Evolutionary conservation across 2,888 invertebrate genomes (phyloP), one percentile per base, ranked within the genome.

Genomic region (Pharmacophagus antenor): DNA sequence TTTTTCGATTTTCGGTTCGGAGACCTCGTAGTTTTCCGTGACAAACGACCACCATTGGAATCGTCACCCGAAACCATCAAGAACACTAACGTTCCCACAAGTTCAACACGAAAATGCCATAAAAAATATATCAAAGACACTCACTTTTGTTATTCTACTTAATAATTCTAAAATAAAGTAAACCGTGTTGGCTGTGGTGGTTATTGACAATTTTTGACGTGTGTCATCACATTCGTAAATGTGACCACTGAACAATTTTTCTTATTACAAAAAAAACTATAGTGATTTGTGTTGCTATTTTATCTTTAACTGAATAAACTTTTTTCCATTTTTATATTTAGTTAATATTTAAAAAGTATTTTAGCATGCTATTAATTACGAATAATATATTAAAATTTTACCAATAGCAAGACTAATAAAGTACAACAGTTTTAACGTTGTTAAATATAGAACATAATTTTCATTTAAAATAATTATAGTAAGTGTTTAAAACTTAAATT

Each of bases 21-120:
- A 69, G 93, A 93, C 89, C 93, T 91, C 81, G 93, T 92, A 81
- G 89, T 92, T 92, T 93, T 93, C 73, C 93, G 93, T 82, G 93
- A 93, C 92, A 93, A 92, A 85, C 93, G 92, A 80, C 88, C 85
- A 88, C 88, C 91, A 90, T 91, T 91, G 83, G 91, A 90, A 85
- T 91, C 91, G 83, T 91, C 91, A 83, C 90, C 91, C 82, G 90
- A 90, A 88, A 91, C 91, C 91, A 91, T 91, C 82, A 89, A 91
- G 88, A 85, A 86, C 84, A 85, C 80, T 78, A 75, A 77, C 80
- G 77, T 78, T 74, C 76, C 70, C 70, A 77, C 76, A 77, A 76
- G 76, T 72, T 83, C 73, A 84, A 83, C 79, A 84, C 82, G 75
- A 81, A 84, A 81, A 74, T 78, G 78, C 85, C 88, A 88, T 88